phyloP scores from a whole-genome alignment of 2,113 vertebrate genomes.

The Menidia beryllina region DNA sequence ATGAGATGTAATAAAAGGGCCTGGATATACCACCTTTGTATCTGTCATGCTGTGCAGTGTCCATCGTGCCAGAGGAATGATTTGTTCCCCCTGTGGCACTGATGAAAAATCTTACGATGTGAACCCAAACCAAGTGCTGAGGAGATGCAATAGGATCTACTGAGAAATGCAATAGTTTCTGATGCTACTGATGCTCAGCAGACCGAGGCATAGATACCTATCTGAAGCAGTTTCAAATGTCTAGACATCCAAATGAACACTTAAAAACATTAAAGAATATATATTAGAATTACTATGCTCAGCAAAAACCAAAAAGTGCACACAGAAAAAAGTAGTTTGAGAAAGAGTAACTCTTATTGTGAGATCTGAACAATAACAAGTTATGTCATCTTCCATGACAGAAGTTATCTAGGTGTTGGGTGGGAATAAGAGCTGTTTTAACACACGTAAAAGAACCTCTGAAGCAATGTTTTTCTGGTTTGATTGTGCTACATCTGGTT shows the following conservation, averaged over 20 bases:
- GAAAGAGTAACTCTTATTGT: neutral
- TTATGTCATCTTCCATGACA: neutral
- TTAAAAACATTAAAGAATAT: neutral
- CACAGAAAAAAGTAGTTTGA: neutral
- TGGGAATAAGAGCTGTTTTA: neutral
- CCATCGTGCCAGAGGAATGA: slow-evolving; percentile 75
- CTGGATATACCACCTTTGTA: slow-evolving; percentile 73
- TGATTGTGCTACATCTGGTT: slow-evolving; percentile 50
- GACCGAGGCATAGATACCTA: slow-evolving; percentile 63
- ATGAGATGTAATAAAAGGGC: slow-evolving; percentile 32
- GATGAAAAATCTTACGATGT: slow-evolving; percentile 57
- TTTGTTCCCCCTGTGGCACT: slow-evolving; percentile 53
- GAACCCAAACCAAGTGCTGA: slow-evolving; percentile 69
- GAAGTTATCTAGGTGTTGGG: slow-evolving; percentile 9
- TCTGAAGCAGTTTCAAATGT: slow-evolving; percentile 55
- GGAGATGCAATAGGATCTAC: slow-evolving; percentile 71
- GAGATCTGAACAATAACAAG: neutral
- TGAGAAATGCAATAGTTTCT: slow-evolving; percentile 66
- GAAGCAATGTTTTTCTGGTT: slow-evolving; percentile 4
- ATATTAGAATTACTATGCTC: neutral
- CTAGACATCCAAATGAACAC: slow-evolving; percentile 3
- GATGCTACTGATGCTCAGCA: slow-evolving; percentile 64
- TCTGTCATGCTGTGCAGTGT: slow-evolving; percentile 79
- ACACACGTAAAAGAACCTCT: slow-evolving; percentile 17
- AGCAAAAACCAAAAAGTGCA: neutral